A percentile compares a stretch with the other conserved stretches of the same genome.
phyloP scores from a whole-genome alignment of 2,888 invertebrate genomes.

The Meghimatium bilineatum region DNA sequence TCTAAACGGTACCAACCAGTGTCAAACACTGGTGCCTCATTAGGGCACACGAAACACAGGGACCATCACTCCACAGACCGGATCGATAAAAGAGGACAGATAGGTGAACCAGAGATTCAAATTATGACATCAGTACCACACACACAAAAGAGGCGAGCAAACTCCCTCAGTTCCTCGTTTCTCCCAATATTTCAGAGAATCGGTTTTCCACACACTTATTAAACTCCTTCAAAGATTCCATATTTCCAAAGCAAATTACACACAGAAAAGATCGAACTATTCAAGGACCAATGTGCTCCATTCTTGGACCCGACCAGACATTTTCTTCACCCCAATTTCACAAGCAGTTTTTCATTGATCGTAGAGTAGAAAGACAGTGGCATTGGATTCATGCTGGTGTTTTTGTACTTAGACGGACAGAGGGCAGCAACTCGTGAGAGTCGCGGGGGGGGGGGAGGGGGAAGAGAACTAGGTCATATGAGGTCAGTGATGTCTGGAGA shows the following conservation, averaged over 20 bases:
- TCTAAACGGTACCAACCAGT: neutral
- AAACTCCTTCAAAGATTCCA: too few relatives aligned
- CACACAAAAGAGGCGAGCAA: neutral
- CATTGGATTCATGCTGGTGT: neutral
- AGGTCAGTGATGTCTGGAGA: conserved; percentile 11
- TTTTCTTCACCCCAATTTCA: neutral
- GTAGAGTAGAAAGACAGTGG: conserved; percentile 3
- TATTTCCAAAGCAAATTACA: neutral
- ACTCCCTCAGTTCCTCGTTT: neutral
- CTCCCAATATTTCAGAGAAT: neutral
- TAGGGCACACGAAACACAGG: conserved; percentile 13
- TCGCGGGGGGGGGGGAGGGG: too few relatives aligned
- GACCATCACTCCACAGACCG: neutral
- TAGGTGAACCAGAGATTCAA: neutral
- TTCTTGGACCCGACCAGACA: neutral
- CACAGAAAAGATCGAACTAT: neutral
- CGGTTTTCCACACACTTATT: neutral
- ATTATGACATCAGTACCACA: conserved; percentile 24
- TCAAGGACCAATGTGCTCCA: neutral
- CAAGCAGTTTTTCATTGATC: neutral
- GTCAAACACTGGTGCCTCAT: conserved; percentile 16
- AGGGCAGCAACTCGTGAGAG: conserved; percentile 14
- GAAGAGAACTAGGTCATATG: neutral
- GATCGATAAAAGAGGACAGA: conserved; percentile 19
- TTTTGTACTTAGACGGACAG: conserved; percentile 16